These are phyloP conservation scores for Platycheirus albimanus DNA, from an alignment of 2,888 invertebrate genomes.

Conservation along the genomic window DNA sequence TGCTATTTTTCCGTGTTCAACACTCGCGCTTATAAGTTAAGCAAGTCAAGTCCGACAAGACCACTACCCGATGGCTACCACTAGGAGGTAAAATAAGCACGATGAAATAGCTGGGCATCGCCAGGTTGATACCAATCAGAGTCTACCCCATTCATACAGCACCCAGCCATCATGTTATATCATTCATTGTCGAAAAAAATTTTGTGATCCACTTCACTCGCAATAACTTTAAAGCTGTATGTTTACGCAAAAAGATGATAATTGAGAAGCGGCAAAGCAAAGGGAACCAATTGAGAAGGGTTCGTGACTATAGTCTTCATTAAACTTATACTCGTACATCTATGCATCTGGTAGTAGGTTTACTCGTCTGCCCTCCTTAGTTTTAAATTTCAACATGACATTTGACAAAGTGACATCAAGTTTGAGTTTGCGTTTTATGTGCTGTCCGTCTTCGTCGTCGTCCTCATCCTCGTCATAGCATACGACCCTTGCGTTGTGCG, in stretches of 20 bases:
- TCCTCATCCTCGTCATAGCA: conserved; percentile 23
- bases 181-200: too few species aligned
- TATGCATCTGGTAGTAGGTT: conserved; percentile 48
- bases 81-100: too few species aligned
- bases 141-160: too few species aligned
- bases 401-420: conserved; percentile 77
- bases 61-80: too few species aligned
- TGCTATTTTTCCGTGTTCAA: too few species aligned
- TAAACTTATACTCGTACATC: conserved; percentile 58
- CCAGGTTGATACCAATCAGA: too few species aligned
- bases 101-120: too few species aligned
- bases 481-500: conserved; percentile 20
- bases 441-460: conserved; percentile 46
- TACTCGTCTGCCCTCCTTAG: neutral
- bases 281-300: conserved; percentile 59
- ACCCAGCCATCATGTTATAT: too few species aligned
- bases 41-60: too few species aligned
- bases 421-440: conserved; percentile 70
- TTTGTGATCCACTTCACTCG: conserved; percentile 25
- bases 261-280: conserved; percentile 57
- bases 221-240: conserved; percentile 54
- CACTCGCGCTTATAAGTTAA: too few species aligned
- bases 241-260: too few species aligned
- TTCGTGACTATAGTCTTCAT: conserved; percentile 50
- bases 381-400: conserved; percentile 75